A percentile compares a stretch with the other conserved stretches of the same genome.
Evolutionary conservation across 2,113 vertebrate genomes (phyloP).

Genomic region (human): DNA sequence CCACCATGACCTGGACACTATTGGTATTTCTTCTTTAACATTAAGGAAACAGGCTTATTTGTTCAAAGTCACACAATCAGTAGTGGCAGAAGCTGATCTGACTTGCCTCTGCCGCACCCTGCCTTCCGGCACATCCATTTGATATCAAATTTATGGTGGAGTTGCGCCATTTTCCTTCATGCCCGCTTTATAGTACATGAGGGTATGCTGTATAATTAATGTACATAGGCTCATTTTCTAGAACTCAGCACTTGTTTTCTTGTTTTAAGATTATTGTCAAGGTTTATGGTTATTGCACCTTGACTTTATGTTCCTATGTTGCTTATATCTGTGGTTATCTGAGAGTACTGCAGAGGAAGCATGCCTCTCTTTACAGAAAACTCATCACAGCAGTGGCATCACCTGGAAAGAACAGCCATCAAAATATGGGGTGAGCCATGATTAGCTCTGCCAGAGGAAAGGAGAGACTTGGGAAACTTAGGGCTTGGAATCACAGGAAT

Average conservation of each 20-base stretch:
- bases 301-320: not conserved
- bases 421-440: fast-evolving
- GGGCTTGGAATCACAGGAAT: not conserved
- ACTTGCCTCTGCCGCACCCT: not conserved
- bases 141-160: not conserved
- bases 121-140: not conserved
- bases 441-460: not conserved
- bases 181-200: not conserved
- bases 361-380: not conserved
- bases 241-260: constrained; percentile 38
- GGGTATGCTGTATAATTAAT: not conserved
- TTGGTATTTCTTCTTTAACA: not conserved
- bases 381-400: not conserved
- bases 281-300: not conserved
- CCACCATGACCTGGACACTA: fast-evolving
- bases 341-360: not conserved
- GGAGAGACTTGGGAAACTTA: not conserved
- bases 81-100: not conserved
- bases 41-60: not conserved
- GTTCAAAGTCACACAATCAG: not conserved
- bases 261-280: not conserved
- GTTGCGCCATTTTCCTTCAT: not conserved
- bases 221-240: not conserved
- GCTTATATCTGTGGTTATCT: not conserved
- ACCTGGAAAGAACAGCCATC: not conserved